Conservation (phyloP, 2,797 vertebrate genomes). For the Dicrostonyx torquatus region DNA sequence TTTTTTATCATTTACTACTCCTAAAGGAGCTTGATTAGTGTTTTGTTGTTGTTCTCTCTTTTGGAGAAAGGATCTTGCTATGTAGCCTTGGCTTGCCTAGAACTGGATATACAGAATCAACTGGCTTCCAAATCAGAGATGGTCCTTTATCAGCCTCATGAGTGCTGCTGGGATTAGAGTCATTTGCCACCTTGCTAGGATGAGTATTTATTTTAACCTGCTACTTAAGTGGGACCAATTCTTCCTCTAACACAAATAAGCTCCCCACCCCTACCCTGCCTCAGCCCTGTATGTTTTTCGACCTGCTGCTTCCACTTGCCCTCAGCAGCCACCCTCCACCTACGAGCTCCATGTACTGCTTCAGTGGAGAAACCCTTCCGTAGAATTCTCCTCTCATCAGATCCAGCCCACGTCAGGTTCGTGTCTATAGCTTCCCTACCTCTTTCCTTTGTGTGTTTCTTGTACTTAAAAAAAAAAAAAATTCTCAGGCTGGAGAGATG, state of each 20-base stretch:
- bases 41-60: neutral
- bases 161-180: neutral
- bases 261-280: neutral
- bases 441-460: neutral
- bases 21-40: neutral
- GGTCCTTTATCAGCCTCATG: neutral
- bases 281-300: constrained; percentile 1
- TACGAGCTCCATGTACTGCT: constrained; percentile 9
- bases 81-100: neutral
- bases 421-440: neutral
- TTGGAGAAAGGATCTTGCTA: neutral
- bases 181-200: neutral
- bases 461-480: neutral
- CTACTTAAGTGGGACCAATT: constrained; percentile 5
- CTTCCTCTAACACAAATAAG: constrained; percentile 18
- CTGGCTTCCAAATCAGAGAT: neutral
- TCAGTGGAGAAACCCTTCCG: neutral
- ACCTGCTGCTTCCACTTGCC: neutral
- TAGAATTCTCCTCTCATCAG: neutral
- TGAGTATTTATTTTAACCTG: constrained; percentile 47
- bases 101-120: neutral
- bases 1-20: neutral
- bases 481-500: no score
- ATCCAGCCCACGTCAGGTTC: neutral
- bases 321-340: neutral